phyloP scores from a whole-genome alignment of 2,797 vertebrate species.

The Sebastes vulpes region DNA sequence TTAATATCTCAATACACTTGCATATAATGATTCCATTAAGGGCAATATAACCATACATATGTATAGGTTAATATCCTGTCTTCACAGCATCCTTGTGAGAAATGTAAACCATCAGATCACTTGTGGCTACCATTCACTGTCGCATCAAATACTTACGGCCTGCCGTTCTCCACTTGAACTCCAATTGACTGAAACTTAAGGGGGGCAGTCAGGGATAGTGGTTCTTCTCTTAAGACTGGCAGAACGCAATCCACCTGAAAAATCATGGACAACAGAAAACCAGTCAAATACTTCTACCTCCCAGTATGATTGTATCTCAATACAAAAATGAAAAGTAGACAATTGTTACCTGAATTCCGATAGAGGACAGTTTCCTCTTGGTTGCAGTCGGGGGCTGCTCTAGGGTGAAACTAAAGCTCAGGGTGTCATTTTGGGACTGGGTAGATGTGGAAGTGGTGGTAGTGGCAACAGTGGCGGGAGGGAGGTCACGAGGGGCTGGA shows the following conservation, averaged over 20 bases:
- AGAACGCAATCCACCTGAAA: conserved; percentile 94
- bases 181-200: conserved; percentile 96
- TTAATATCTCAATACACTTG: neutral
- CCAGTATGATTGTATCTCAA: neutral
- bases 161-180: conserved; percentile 98
- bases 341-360: conserved; percentile 93
- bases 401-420: conserved; percentile 84
- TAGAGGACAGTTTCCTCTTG: conserved; percentile 95
- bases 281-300: neutral
- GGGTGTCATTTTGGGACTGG: conserved; percentile 89
- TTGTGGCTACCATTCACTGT: neutral
- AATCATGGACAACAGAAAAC: conserved; percentile 19
- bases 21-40: neutral
- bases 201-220: conserved; percentile 83
- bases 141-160: conserved; percentile 90
- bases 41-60: neutral
- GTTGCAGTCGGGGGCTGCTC: conserved; percentile 87
- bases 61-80: neutral
- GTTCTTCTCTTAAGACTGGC: conserved; percentile 91
- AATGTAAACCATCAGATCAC: neutral
- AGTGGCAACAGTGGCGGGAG: conserved; percentile 61
- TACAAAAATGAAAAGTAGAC: neutral
- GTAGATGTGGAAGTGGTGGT: conserved; percentile 80
- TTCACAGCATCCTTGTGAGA: neutral
- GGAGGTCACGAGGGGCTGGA: conserved; percentile 77